A percentile compares a stretch with the other conserved stretches of the same genome.
These are phyloP conservation scores for Pan troglodytes DNA, from an alignment of 2,113 vertebrate genomes.

Conservation along the genomic window DNA sequence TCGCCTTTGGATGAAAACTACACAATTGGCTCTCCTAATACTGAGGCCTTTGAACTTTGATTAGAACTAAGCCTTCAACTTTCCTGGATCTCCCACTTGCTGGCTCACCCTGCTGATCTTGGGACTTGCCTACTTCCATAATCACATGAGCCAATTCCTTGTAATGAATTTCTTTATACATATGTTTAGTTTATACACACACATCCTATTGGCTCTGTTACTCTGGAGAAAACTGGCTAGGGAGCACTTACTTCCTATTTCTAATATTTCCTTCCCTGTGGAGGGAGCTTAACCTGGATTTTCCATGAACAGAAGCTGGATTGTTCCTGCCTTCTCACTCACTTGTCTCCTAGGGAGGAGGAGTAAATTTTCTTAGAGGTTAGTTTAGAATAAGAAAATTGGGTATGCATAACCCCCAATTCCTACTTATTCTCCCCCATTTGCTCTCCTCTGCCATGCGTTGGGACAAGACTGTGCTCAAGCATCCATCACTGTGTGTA, in stretches of 20 bases:
- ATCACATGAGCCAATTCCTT: neutral
- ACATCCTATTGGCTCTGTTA: neutral
- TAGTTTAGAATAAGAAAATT: neutral
- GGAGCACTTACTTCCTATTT: neutral
- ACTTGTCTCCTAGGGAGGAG: neutral
- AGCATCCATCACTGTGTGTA: neutral
- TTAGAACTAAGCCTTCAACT: neutral
- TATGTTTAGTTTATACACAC: neutral
- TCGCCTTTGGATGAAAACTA: neutral
- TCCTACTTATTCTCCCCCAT: neutral
- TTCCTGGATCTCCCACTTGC: neutral
- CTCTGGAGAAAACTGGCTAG: neutral
- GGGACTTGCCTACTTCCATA: neutral
- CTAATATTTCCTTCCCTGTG: neutral
- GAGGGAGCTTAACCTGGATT: neutral
- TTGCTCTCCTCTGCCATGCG: neutral
- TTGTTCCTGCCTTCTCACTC: neutral
- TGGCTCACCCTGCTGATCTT: neutral
- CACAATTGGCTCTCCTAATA: too few species aligned
- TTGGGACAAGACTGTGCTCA: neutral
- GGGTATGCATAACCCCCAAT: neutral
- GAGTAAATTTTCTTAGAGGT: neutral
- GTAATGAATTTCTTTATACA: neutral
- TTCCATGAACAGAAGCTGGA: neutral
- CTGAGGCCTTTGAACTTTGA: neutral